Evolutionary conservation across 2,888 invertebrate species (phyloP), one percentile per base, ranked within the genome.

Genomic region (Crossocerus cetratus): DNA sequence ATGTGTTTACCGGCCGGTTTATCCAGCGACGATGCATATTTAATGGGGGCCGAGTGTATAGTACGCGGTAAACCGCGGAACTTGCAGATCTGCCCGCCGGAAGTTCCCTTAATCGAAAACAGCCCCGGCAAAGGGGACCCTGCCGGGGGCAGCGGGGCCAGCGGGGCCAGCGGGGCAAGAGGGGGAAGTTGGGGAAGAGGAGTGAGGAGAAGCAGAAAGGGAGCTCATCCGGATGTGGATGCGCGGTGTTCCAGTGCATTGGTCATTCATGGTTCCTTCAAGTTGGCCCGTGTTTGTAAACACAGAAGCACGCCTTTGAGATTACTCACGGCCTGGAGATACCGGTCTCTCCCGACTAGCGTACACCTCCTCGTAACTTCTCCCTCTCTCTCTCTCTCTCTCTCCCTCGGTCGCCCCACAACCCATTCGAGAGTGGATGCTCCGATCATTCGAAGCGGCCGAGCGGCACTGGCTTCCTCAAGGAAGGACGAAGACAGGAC

Each of bases 241-340:
- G 14, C 16, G 16, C 49, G 53, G 53, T 54, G 42, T 67, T 49
- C 44, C 64, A 69, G 62, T 57, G 80, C 77, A 80, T 82, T 72
- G 77, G 73, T 83, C 84, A 85, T 86, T 87, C 85, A 84, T 73
- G 80, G 83, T 85, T 86, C 83, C 84, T 86, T 86, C 86, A 86
- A 85, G 82, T 84, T 85, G 73, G 65, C 55, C 72, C 43, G 77
- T 87, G 87, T 87, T 87, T 85, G 86, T 87, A 87, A 87, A 87
- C 86, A 87, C 77, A 78, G 79, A 72, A 78, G 74, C 78, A 77
- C 69, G 77, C 80, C 82, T 83, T 76, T 77, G 68, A 84, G 81
- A 86, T 86, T 87, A 86, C 85, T 86, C 87, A 86, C 81, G 16
- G 45, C 45, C 49, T 49, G n/a, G 49, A 49, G 49, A 65, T 70